These are phyloP conservation scores for Riparia riparia DNA, from an alignment of 2,113 vertebrate genomes.

Conservation along the genomic window DNA sequence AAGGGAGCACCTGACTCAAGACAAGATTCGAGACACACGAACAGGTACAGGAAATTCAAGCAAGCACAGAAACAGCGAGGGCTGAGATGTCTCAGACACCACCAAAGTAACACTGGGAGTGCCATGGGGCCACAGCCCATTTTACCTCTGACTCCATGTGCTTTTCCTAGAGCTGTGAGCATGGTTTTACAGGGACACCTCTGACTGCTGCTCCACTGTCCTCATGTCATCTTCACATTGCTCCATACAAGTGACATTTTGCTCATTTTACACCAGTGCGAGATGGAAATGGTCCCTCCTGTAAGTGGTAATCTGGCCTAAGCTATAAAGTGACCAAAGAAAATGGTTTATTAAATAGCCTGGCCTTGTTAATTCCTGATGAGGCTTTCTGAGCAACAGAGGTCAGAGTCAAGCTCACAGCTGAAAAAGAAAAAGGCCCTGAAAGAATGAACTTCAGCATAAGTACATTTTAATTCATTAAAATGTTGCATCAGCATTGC, in stretches of 20 bases:
- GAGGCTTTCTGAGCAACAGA: neutral
- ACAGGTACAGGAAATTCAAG: neutral
- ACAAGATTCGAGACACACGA: rapidly evolving
- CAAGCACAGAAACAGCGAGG: neutral
- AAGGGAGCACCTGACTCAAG: neutral
- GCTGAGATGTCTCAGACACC: neutral
- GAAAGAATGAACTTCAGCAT: neutral
- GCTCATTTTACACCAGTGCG: neutral
- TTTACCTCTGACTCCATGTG: neutral
- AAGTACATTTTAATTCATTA: neutral
- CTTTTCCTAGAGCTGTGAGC: neutral
- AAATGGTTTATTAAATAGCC: constrained; percentile 22
- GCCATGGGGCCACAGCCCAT: neutral
- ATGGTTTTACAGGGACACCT: neutral
- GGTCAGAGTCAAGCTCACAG: neutral
- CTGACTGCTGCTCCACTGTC: neutral
- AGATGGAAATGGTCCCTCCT: neutral
- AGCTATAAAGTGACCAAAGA: neutral
- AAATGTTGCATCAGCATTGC: neutral
- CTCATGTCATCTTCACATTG: neutral
- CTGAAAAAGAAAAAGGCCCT: neutral
- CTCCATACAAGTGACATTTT: neutral
- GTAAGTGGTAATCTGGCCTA: neutral
- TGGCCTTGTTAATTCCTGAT: neutral
- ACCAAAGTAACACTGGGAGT: neutral